A percentile compares a stretch with the other conserved stretches of the same genome.
Evolutionary conservation across 1,140 invertebrate species (phyloP).

Genomic region (Drosophila gunungcola): DNA sequence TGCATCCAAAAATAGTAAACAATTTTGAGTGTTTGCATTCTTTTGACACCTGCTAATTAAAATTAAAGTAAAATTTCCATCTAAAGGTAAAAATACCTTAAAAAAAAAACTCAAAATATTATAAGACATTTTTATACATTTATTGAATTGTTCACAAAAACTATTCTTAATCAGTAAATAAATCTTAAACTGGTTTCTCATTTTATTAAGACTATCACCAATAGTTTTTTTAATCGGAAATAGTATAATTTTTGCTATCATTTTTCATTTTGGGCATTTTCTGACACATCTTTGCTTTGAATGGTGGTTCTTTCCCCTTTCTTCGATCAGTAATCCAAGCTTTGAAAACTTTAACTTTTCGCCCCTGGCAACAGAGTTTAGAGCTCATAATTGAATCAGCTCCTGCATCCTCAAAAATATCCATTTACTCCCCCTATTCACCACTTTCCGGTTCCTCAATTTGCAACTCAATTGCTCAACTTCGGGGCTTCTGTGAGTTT

Average conservation of each 20-base stretch:
- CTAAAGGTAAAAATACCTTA: too few relatives aligned
- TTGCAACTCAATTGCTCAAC: slow-evolving; percentile 55
- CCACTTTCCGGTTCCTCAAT: slow-evolving; percentile 25
- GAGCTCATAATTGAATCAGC: slow-evolving; percentile 30
- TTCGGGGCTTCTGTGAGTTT: slow-evolving; percentile 17
- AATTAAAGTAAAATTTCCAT: too few relatives aligned
- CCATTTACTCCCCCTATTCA: slow-evolving; percentile 11
- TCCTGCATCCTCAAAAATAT: slow-evolving; percentile 9
- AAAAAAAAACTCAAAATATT: too few relatives aligned
- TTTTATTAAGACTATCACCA: too few relatives aligned
- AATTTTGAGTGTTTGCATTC: slow-evolving; percentile 10
- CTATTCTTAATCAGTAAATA: too few relatives aligned
- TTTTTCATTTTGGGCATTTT: too few relatives aligned
- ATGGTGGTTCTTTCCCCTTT: not conserved
- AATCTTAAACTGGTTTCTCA: too few relatives aligned
- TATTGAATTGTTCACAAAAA: not conserved
- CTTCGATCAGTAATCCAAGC: not conserved
- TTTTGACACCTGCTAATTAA: not conserved
- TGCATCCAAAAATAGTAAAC: slow-evolving; percentile 24
- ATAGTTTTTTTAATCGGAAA: too few relatives aligned
- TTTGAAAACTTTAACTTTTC: not conserved
- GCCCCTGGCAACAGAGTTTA: slow-evolving; percentile 9
- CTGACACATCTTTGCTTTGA: not conserved
- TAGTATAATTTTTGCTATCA: too few relatives aligned
- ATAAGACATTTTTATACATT: not conserved